A percentile compares a stretch with the other conserved stretches of the same genome.
Conservation (phyloP, 2,797 vertebrate genomes). For the Columba guinea region DNA sequence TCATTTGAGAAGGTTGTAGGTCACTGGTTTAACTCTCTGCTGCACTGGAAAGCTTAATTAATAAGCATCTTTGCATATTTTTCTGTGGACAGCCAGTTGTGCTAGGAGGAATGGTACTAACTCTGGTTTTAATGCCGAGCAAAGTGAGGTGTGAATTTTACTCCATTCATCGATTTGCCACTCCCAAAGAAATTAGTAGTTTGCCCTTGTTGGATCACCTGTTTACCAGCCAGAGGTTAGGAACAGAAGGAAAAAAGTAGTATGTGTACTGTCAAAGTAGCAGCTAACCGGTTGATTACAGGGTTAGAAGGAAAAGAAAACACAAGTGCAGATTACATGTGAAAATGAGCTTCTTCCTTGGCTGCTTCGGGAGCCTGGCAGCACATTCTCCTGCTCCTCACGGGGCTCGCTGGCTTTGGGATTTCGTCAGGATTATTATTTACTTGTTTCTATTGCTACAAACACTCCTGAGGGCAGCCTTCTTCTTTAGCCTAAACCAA, state of each 20-base stretch:
- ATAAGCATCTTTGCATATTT: neutral
- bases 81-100: neutral
- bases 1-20: neutral
- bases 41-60: neutral
- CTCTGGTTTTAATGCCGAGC: neutral
- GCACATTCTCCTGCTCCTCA: neutral
- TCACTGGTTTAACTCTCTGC: neutral
- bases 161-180: neutral
- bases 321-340: neutral
- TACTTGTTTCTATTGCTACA: neutral
- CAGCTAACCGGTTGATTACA: neutral
- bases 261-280: neutral
- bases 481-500: neutral
- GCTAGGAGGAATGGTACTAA: neutral
- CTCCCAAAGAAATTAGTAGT: constrained; percentile 5
- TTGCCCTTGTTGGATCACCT: neutral
- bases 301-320: neutral
- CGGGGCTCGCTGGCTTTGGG: rapidly evolving
- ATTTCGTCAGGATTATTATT: neutral
- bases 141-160: neutral
- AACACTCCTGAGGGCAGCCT: neutral
- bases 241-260: neutral
- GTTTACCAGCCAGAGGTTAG: neutral
- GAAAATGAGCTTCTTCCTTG: neutral
- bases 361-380: neutral